Conservation (phyloP, 1,140 invertebrate genomes). For the Drosophila kurseongensis region DNA sequence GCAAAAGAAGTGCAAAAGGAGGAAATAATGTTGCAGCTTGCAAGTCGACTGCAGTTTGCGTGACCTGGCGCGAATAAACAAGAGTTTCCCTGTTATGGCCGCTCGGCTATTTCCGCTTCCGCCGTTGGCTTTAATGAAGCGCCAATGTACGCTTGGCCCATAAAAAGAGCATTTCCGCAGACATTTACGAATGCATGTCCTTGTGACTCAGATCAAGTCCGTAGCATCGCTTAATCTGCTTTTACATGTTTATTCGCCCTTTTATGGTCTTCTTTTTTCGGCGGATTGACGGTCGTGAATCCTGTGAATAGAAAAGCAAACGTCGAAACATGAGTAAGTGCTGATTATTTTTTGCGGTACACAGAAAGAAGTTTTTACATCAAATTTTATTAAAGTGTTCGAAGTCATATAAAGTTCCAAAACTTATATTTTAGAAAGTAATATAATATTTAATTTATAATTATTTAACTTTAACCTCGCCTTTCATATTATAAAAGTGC, state of each 20-base stretch:
- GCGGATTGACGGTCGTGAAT: slow-evolving; percentile 4
- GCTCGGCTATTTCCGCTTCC: slow-evolving; percentile 69
- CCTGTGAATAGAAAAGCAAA: slow-evolving; percentile 61
- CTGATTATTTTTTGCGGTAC: slow-evolving; percentile 10
- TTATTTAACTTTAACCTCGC: no score
- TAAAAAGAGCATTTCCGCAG: slow-evolving; percentile 72
- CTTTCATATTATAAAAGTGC: no score
- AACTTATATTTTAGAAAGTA: no score
- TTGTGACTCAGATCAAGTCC: slow-evolving; percentile 39
- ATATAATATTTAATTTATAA: no score
- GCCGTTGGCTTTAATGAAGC: slow-evolving; percentile 77
- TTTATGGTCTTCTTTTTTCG: slow-evolving; percentile 62
- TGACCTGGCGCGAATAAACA: slow-evolving; percentile 44
- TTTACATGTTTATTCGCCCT: slow-evolving; percentile 80
- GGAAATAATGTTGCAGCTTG: slow-evolving; percentile 17
- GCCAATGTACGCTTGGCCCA: slow-evolving; percentile 68
- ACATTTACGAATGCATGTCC: slow-evolving; percentile 51
- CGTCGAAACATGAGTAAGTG: slow-evolving; percentile 22
- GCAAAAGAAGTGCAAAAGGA: slow-evolving; percentile 29
- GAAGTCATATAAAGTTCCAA: no score
- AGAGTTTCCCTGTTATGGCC: slow-evolving; percentile 44
- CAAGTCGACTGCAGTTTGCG: slow-evolving; percentile 19
- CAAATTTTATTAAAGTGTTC: background rate
- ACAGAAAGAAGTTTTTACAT: background rate
- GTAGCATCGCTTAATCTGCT: slow-evolving; percentile 66